Evolutionary conservation across 64 coral and sea anemone genomes (phyloP).

Genomic region (Dendronephthya gigantea): DNA sequence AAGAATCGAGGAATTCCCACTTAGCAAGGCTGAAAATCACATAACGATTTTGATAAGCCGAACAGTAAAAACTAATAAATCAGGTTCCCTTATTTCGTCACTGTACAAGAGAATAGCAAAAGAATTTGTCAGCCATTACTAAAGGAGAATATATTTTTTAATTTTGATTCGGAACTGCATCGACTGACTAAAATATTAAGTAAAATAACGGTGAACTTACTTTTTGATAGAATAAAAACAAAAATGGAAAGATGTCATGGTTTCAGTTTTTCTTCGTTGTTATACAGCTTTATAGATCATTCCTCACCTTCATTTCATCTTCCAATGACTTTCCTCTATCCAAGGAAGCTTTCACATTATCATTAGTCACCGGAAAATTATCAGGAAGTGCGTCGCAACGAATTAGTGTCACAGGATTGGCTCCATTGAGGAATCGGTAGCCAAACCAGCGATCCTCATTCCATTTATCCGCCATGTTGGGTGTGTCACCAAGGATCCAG

Average conservation of each 20-base stretch:
- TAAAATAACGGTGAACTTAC: no score
- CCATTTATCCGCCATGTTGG: neutral
- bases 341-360: neutral
- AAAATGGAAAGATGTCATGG: no score
- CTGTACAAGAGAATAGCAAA: no score
- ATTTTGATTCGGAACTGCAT: no score
- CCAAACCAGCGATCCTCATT: conserved; percentile 12
- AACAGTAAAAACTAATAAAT: no score
- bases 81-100: no score
- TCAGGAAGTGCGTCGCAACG: neutral
- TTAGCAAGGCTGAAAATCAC: neutral
- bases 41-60: neutral
- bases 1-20: neutral
- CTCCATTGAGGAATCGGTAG: neutral
- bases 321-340: neutral
- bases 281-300: no score
- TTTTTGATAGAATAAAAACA: no score
- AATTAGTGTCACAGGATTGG: neutral
- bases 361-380: neutral
- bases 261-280: no score
- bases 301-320: neutral
- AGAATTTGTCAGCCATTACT: no score
- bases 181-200: no score
- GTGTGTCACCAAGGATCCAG: neutral
- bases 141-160: no score